Conservation (phyloP, 2,113 vertebrate species). For the Narcine bancroftii region DNA sequence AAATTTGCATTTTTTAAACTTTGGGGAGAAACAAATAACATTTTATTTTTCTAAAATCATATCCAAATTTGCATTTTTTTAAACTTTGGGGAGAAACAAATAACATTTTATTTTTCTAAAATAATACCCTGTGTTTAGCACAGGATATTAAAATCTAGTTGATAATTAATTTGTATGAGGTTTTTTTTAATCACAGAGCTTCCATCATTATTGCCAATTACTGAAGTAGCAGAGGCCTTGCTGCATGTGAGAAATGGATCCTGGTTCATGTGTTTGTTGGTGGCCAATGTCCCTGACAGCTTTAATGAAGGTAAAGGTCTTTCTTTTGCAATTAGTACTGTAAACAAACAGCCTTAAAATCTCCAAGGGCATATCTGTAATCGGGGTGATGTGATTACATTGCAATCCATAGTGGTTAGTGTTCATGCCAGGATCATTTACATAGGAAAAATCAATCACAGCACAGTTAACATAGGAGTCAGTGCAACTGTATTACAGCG, state of each 20-base stretch:
- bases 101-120: neutral
- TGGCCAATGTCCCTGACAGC: slow-evolving; percentile 95
- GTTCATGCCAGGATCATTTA: neutral
- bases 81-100: neutral
- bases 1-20: neutral
- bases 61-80: neutral
- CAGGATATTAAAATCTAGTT: neutral
- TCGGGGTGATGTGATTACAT: neutral
- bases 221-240: slow-evolving; percentile 89
- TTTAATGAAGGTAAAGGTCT: slow-evolving; percentile 81
- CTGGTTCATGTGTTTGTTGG: slow-evolving; percentile 94
- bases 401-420: neutral
- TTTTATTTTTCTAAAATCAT: too few species aligned
- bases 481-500: too few species aligned
- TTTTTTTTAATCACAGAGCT: slow-evolving; percentile 60
- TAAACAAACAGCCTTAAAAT: neutral
- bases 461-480: too few species aligned
- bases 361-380: neutral
- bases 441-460: too few species aligned
- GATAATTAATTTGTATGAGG: neutral
- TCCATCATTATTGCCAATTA: slow-evolving; percentile 82
- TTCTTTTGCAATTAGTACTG: neutral
- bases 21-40: neutral
- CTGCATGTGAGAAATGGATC: slow-evolving; percentile 87
- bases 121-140: neutral